Evolutionary conservation across 2,888 invertebrate genomes (phyloP).

Genomic region (Cheilosia impressa): DNA sequence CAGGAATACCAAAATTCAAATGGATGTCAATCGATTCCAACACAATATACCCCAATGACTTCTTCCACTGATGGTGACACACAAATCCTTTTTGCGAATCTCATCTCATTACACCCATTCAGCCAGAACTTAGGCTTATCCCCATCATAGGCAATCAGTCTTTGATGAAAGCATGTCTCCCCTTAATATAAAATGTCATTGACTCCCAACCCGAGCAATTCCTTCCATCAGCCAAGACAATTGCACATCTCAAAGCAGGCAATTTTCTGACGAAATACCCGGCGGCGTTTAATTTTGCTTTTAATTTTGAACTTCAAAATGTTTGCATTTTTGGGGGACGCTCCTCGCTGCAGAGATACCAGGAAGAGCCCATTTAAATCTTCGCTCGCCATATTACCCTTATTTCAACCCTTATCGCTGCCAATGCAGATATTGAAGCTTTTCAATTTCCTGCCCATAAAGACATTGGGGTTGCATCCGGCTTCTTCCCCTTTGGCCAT

Average conservation of each 20-base stretch:
- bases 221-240: conserved; percentile 16
- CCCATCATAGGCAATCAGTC: neutral
- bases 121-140: conserved; percentile 2
- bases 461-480: conserved; percentile 71
- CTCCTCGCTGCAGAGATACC: conserved; percentile 38
- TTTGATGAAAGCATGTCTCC: conserved; percentile 12
- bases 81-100: conserved; percentile 12
- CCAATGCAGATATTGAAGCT: conserved; percentile 56
- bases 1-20: neutral
- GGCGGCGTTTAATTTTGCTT: conserved; percentile 64
- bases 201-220: neutral
- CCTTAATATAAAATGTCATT: conserved; percentile 5
- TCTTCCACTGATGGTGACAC: neutral
- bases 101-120: conserved; percentile 3
- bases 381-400: conserved; percentile 53
- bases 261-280: conserved; percentile 53
- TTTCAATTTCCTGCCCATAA: conserved; percentile 69
- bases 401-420: conserved; percentile 59
- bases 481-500: conserved; percentile 41
- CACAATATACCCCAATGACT: conserved; percentile 1
- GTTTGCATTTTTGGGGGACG: conserved; percentile 50
- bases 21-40: neutral
- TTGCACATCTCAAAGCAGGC: conserved; percentile 54
- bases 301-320: conserved; percentile 56
- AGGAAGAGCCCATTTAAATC: conserved; percentile 63